phyloP scores from a whole-genome alignment of 1,140 invertebrate species.

The Procambarus clarkii region DNA sequence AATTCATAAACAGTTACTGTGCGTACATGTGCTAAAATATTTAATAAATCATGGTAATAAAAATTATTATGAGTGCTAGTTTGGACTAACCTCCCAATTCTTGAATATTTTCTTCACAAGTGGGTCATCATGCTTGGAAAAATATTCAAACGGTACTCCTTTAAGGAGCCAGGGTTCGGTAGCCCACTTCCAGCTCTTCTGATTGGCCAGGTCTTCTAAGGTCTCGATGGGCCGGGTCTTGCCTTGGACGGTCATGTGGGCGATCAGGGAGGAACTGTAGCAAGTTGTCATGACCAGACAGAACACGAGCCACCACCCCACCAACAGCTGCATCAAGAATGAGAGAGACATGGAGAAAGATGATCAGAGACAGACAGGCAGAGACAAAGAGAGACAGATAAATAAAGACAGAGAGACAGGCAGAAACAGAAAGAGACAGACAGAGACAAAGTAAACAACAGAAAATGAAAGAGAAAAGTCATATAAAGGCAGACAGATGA shows the following conservation, averaged over 20 bases:
- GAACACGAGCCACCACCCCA: conserved; percentile 19
- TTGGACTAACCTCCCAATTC: not conserved
- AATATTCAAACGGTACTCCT: not conserved
- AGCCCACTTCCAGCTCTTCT: not conserved
- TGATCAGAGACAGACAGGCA: too few species aligned
- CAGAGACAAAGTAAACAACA: not conserved
- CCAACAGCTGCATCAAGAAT: not conserved
- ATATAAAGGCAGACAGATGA: too few species aligned
- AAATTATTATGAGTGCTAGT: too few species aligned
- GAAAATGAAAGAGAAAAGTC: not conserved
- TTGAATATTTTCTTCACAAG: not conserved
- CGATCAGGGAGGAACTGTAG: conserved; percentile 4
- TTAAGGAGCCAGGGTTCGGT: not conserved
- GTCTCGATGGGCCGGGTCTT: conserved; percentile 16
- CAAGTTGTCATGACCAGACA: conserved; percentile 3
- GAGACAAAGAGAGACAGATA: too few species aligned
- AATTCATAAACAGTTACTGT: too few species aligned
- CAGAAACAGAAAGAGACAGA: too few species aligned
- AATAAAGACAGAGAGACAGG: too few species aligned
- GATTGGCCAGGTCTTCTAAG: not conserved
- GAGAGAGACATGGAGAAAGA: too few species aligned
- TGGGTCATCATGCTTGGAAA: conserved; percentile 15
- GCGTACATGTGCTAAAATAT: too few species aligned
- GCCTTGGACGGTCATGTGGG: conserved; percentile 5
- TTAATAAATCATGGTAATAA: too few species aligned